These are phyloP conservation scores for Meta bourneti DNA, from an alignment of 2,888 invertebrate genomes.

Conservation along the genomic window DNA sequence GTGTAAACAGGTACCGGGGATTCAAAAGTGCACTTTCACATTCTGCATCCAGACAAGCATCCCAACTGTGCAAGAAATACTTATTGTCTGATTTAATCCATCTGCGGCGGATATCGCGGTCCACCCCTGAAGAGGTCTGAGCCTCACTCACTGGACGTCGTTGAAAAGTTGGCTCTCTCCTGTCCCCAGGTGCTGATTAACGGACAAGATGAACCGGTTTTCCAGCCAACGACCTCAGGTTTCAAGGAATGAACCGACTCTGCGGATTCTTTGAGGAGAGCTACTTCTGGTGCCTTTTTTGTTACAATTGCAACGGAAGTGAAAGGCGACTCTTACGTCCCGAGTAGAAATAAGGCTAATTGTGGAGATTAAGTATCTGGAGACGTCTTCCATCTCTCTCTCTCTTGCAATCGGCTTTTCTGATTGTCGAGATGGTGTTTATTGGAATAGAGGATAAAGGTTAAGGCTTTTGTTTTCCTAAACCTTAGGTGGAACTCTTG, in stretches of 20 bases:
- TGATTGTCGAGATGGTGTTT: too few species aligned
- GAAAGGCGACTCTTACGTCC: background rate
- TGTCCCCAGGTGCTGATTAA: constrained; percentile 62
- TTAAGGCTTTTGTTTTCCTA: too few species aligned
- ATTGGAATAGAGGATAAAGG: too few species aligned
- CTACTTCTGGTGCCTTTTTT: constrained; percentile 33
- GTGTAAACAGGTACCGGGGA: constrained; percentile 24
- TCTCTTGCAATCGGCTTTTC: too few species aligned
- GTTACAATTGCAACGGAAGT: constrained; percentile 44
- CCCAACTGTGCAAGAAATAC: constrained; percentile 47
- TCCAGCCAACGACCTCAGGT: constrained; percentile 55
- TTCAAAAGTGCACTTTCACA: constrained; percentile 5
- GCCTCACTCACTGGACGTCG: constrained; percentile 45
- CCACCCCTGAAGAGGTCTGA: constrained; percentile 27
- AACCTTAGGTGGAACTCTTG: too few species aligned
- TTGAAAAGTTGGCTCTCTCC: constrained; percentile 44
- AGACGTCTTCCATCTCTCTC: too few species aligned
- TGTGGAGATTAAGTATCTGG: background rate
- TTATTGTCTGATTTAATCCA: constrained; percentile 34
- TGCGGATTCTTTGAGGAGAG: constrained; percentile 10
- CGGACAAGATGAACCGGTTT: constrained; percentile 61
- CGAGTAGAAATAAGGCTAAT: background rate
- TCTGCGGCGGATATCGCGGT: constrained; percentile 39
- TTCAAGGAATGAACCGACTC: constrained; percentile 24
- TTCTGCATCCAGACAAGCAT: constrained; percentile 30